Base-by-base conservation (phyloP, 2,888 invertebrate species). In the Orgyia antiqua region DNA sequence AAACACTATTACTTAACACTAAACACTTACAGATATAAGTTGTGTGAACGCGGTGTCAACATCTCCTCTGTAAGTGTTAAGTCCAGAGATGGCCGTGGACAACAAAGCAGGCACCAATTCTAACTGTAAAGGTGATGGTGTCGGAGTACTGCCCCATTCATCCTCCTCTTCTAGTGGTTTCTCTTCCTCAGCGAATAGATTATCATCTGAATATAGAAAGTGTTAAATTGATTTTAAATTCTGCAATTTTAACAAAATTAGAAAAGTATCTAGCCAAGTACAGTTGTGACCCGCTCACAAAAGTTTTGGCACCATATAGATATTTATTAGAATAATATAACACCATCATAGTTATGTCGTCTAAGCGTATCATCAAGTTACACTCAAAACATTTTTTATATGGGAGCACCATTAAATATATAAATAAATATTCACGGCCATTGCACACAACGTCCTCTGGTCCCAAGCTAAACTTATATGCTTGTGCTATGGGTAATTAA, bases 41-140 rank as follows among this genome's bases (percentile, higher is more conserved):
- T 75, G 63, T 1, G 68, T 69, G 47, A 79, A 69, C 2, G 72
- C 73, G 0, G 51, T 53, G 33, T 84, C 79, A 7, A 77, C 33
- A 33, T 80, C 79, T 0, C 67, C 75, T 1, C 39, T 48, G 48
- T 52, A 73, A n/a, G 51, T 45, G 27, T 41, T 45, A n/a, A 58
- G 52, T 4, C 51, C 59, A 6, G 62, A 58, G 51, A 84, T 76
- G 18, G 73, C 68, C 0, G 74, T 60, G 29, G 58, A 58, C 34
- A 83, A 63, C 31, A 84, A 54, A 0, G 69, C 47, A 1, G 66
- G 57, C 19, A 75, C 74, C 28, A 51, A 51, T 24, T 65, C 66
- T 2, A 60, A 49, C 19, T 59, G 59, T 19, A 72, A 43, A 4
- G 52, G 51, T 8, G 47, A 37, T 1, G 58, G 50, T 2, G 51